Evolutionary conservation across 2,113 vertebrate genomes (phyloP), one percentile per base, ranked within the genome.

Genomic region (Calypte anna): DNA sequence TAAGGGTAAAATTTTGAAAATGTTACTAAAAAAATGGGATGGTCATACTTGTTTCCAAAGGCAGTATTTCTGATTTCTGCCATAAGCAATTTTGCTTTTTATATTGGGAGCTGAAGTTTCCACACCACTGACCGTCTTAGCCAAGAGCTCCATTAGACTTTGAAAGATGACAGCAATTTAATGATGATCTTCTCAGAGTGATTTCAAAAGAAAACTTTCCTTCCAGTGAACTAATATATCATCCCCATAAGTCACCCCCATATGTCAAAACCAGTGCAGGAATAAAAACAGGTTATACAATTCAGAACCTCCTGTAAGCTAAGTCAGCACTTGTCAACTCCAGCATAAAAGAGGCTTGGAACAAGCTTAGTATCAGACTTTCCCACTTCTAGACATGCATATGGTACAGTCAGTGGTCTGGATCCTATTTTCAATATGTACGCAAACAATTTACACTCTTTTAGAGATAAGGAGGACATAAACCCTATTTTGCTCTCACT

Each of bases 381-480:
- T 78, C 69, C 68, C 38, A 63, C 69, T 95, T 84, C 28, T n/a
- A 72, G 70, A 40, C 18, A 38, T 61, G 33, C 88, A 31, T 25
- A 27, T 46, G 67, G 48, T 27, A 36, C 21, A 31, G 59, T 53
- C 69, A 79, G 75, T 80, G 63, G 55, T 94, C 91, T 85, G 88
- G 75, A 82, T 88, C 70, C 48, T 75, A 68, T 93, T 94, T 95
- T 76, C 75, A 48, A 10, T 44, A 31, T 54, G 74, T 90, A 79
- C 82, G 82, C 44, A 53, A 87, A 85, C 74, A 91, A 87, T 89
- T 89, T 74, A 77, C 61, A 13, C 48, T 85, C 68, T 82, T 73
- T 78, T 63, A 88, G 78, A 73, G 67, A n/a, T 66, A 69, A 93
- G 40, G 38, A 55, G 46, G 64, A 73, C 28, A 13, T 58, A 66